Base-by-base conservation (phyloP, 2,888 invertebrate genomes). In the Zootermopsis nevadensis region DNA sequence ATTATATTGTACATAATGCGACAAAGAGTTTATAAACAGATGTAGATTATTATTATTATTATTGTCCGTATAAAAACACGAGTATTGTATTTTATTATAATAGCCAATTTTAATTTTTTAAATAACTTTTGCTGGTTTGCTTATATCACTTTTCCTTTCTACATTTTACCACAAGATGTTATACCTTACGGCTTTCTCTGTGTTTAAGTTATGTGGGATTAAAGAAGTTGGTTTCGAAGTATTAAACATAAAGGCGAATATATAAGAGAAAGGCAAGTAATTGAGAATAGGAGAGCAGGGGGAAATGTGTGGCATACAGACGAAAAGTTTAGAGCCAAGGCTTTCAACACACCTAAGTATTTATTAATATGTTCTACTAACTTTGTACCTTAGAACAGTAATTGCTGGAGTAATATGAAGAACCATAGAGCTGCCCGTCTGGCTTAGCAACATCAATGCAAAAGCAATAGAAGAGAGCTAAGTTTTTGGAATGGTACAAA, bases 101-200 rank as follows among this genome's bases (percentile, higher is more conserved):
- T n/a, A n/a, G n/a, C n/a, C n/a, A n/a, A n/a, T 48, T 48, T 1
- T 3, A 12, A 19, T 48, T 0, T 48, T 19, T 48, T 48, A 48
- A 48, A 48, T 48, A 48, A 48, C 15, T 1, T 48, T 48, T 48
- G 48, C 60, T 27, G 1, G 7, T n/a, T 27, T 27, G n/a, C 60
- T n/a, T 60, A 60, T 8, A 1, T 1, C 60, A 60, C 27, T 60
- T 60, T n/a, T 60, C 60, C n/a, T 27, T n/a, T 27, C 8, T 10
- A 27, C 6, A 6, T n/a, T 27, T 60, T 60, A 60, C 60, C 60
- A 22, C 27, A 22, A 38, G 74, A 83, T 72, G 83, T 79, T 38
- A 80, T 83, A 72, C 72, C 83, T 80, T 83, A 80, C 53, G 83
- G 83, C 83, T 83, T 83, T 79, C 83, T 83, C 74, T 83, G 67